A percentile compares a stretch with the other conserved stretches of the same genome.
Evolutionary conservation across 1,140 invertebrate species (phyloP).

Genomic region (Linepithema humile): DNA sequence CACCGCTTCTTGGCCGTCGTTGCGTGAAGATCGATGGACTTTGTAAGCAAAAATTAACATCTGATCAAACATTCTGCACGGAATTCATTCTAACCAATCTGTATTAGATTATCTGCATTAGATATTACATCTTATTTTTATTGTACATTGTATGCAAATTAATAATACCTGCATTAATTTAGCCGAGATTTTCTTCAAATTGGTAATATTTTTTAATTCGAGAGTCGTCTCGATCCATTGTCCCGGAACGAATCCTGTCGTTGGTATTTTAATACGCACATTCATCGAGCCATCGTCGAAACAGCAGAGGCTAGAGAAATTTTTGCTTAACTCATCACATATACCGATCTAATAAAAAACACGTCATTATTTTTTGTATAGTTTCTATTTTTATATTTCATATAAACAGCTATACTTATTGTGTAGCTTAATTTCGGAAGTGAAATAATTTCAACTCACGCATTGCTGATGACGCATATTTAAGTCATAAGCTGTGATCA

Average conservation of each 20-base stretch:
- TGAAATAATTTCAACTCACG: conserved; percentile 7
- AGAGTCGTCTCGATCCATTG: conserved; percentile 86
- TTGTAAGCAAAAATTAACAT: neutral
- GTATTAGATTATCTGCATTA: too few species aligned
- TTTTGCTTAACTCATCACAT: conserved; percentile 82
- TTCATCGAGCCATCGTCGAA: conserved; percentile 85
- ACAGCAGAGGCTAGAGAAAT: conserved; percentile 87
- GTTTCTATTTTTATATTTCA: neutral
- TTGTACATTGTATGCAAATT: too few species aligned
- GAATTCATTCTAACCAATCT: too few species aligned
- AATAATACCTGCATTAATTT: conserved; percentile 86
- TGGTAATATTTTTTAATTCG: conserved; percentile 86
- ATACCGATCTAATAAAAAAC: conserved; percentile 56
- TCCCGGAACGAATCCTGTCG: conserved; percentile 87
- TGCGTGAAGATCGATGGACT: conserved; percentile 54
- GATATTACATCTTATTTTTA: too few species aligned
- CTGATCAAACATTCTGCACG: neutral
- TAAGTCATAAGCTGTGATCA: conserved; percentile 72
- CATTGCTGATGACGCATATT: conserved; percentile 40
- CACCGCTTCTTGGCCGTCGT: neutral
- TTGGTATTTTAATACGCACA: conserved; percentile 85
- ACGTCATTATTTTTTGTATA: neutral
- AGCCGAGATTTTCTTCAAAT: conserved; percentile 85
- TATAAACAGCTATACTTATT: too few species aligned
- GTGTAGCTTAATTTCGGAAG: neutral